Conservation (phyloP, 2,888 invertebrate genomes). For the Ichneumon xanthorius region DNA sequence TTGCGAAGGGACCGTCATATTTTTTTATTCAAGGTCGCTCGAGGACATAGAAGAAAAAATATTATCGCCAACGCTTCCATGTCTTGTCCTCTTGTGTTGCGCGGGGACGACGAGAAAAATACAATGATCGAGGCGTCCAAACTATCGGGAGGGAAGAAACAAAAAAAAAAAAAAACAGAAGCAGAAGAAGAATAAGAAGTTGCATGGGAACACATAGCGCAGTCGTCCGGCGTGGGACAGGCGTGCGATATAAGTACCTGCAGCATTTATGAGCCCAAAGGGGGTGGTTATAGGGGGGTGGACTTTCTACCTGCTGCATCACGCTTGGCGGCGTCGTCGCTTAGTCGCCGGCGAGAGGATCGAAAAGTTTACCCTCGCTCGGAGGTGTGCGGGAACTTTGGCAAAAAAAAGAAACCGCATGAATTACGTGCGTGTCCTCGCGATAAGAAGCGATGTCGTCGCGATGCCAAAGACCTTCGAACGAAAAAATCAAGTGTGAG, state of each 20-base stretch:
- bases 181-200: background rate
- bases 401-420: slow-evolving; percentile 26
- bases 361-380: slow-evolving; percentile 55
- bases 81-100: no score
- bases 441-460: background rate
- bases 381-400: slow-evolving; percentile 25
- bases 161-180: no score
- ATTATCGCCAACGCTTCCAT: no score
- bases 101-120: background rate
- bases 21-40: background rate
- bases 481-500: no score
- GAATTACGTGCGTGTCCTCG: background rate
- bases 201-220: slow-evolving; percentile 1
- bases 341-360: slow-evolving; percentile 17
- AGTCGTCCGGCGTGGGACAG: background rate
- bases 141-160: background rate
- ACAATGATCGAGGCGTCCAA: background rate
- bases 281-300: slow-evolving; percentile 29
- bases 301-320: slow-evolving; percentile 47
- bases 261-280: slow-evolving; percentile 62
- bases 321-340: background rate
- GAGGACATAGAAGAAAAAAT: background rate
- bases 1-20: background rate
- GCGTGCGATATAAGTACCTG: slow-evolving; percentile 35
- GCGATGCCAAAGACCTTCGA: no score